Evolutionary conservation across 2,888 invertebrate species (phyloP), one percentile per base, ranked within the genome.

Genomic region (Parthenolecanium corni): DNA sequence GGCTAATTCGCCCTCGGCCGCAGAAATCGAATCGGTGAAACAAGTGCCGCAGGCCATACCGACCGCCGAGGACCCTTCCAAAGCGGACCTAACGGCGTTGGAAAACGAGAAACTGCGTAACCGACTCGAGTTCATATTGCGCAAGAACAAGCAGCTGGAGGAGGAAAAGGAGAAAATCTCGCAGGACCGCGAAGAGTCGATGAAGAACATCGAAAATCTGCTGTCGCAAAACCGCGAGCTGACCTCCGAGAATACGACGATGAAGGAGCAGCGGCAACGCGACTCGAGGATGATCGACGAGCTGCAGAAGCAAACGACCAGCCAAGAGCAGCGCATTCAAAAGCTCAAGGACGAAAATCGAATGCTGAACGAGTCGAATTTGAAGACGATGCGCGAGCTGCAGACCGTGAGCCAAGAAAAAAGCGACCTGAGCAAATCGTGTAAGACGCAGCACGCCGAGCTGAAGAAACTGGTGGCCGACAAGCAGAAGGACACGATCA

Each of bases 331-430:
- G 42, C 54, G 54, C 3, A 54, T 54, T 38, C 21, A 16, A 11
- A 61, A 51, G 38, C 20, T 61, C 12, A 38, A 49, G 31, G 61
- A 61, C 12, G 61, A 61, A 14, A 61, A 51, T 51, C 31, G 40
- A 23, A 47, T 61, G 18, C 12, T 61, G 9, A 61, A 49, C 51
- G 61, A 61, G n/a, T 20, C 49, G 6, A 61, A 61, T 40, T 38
- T 51, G 9, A 61, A 51, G 36, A 23, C 40, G 23, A 9, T 61
- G 38, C 47, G 38, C 23, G 46, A 61, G 14, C 36, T 61, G 51
- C 49, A 61, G 16, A 24, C 20, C 6, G 20, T 54, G 20, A 23
- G 38, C 21, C 18, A 20, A 1, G 54, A 54, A n/a, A 54, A 42
- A 21, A 54, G 38, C 31, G 54, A 54, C 14, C 54, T 54, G 40